Conservation (phyloP, 1,140 invertebrate genomes). For the Saccostrea glomerata region DNA sequence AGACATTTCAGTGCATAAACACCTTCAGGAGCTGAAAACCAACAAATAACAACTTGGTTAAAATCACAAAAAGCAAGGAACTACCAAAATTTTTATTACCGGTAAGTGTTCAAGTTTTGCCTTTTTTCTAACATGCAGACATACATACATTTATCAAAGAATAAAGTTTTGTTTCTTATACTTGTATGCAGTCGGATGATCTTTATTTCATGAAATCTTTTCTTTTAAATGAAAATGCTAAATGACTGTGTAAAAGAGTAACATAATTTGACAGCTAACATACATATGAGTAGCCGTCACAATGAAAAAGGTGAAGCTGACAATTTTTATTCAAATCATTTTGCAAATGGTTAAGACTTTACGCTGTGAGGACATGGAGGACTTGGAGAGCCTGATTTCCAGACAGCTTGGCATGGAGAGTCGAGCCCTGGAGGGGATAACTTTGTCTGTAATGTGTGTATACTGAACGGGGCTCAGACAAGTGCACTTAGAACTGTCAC, state of each 20-base stretch:
- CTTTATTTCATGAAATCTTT: no score
- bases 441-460: slow-evolving; percentile 55
- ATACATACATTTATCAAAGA: no score
- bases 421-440: slow-evolving; percentile 61
- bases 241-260: neutral
- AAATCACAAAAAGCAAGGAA: no score
- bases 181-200: no score
- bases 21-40: slow-evolving; percentile 51
- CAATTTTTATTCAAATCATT: neutral
- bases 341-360: neutral
- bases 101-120: no score
- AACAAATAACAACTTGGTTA: neutral
- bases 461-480: slow-evolving; percentile 57
- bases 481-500: slow-evolving; percentile 59
- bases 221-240: no score
- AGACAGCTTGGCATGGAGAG: slow-evolving; percentile 62
- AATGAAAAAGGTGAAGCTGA: no score
- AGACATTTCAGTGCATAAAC: slow-evolving; percentile 61
- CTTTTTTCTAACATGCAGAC: no score
- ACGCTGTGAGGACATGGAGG: slow-evolving; percentile 14
- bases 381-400: slow-evolving; percentile 50
- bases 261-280: no score
- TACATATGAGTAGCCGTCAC: no score
- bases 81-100: no score
- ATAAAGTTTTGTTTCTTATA: no score